Conservation (phyloP, 2,797 vertebrate genomes). For the Macropodus opercularis region DNA sequence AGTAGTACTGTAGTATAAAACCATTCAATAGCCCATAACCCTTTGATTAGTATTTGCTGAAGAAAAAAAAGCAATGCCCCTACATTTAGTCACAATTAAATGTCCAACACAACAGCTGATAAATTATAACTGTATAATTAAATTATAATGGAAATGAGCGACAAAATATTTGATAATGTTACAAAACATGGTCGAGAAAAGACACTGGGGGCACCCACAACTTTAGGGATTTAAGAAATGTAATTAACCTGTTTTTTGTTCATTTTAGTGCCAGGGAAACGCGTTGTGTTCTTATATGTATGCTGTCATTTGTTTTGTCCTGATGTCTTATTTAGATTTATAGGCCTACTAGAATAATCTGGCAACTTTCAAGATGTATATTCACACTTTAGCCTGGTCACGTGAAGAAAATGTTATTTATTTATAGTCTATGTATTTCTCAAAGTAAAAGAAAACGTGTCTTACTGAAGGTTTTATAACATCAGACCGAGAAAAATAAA, state of each 20-base stretch:
- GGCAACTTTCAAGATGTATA: background rate
- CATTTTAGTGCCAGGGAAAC: background rate
- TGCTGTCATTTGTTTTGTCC: background rate
- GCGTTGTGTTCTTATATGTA: background rate
- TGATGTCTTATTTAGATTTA: background rate
- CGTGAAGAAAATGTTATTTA: conserved; percentile 5
- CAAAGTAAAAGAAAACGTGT: background rate
- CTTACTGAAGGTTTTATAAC: background rate
- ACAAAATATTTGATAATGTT: conserved; percentile 2
- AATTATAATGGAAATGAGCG: background rate
- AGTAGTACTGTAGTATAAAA: conserved; percentile 63
- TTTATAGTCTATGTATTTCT: conserved; percentile 1
- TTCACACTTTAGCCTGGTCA: background rate
- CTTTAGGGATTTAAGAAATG: background rate
- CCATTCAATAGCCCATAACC: conserved; percentile 67
- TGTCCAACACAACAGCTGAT: conserved; percentile 1
- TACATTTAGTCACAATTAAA: conserved; percentile 18
- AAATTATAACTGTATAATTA: background rate
- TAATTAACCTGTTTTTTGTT: background rate
- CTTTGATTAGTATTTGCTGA: conserved; percentile 55
- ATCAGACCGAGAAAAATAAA: conserved; percentile 1
- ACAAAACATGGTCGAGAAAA: background rate
- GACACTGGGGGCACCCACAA: background rate
- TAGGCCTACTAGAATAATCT: background rate
- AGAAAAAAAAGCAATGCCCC: conserved; percentile 3